These are phyloP conservation scores for Aphis gossypii DNA, from an alignment of 1,140 invertebrate genomes.

Conservation along the genomic window DNA sequence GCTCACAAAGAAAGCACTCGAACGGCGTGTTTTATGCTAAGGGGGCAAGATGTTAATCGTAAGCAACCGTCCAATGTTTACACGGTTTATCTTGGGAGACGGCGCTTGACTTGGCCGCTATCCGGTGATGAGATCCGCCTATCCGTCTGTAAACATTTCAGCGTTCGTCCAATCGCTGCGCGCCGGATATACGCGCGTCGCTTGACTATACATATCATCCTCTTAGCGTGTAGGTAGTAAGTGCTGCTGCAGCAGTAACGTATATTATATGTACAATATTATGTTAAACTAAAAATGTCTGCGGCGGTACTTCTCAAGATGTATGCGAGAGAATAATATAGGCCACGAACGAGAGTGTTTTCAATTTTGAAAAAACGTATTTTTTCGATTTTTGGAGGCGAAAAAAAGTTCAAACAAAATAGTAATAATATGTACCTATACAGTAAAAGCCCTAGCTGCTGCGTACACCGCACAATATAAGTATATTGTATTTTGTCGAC, in stretches of 20 bases:
- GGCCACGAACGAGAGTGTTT: neutral
- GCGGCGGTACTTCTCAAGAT: neutral
- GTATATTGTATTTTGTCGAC: conserved; percentile 26
- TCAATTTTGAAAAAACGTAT: neutral
- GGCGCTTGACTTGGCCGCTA: conserved; percentile 26
- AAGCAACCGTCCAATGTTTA: conserved; percentile 36
- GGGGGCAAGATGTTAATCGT: conserved; percentile 53
- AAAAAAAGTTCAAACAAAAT: neutral
- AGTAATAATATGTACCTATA: neutral
- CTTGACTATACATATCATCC: neutral
- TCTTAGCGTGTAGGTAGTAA: neutral
- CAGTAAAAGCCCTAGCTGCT: neutral
- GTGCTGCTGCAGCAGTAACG: neutral
- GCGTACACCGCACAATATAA: neutral
- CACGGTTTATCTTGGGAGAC: conserved; percentile 50
- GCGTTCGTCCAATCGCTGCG: neutral
- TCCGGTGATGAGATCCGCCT: conserved; percentile 39
- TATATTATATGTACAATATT: neutral
- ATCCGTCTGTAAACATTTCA: conserved; percentile 39
- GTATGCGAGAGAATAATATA: neutral
- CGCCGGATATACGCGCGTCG: neutral
- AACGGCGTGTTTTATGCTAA: neutral
- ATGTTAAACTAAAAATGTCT: neutral
- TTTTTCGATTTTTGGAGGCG: neutral
- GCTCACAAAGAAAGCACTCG: conserved; percentile 20